These are phyloP conservation scores for Chrysolina americana DNA, from an alignment of 2,888 invertebrate species.

Conservation along the genomic window DNA sequence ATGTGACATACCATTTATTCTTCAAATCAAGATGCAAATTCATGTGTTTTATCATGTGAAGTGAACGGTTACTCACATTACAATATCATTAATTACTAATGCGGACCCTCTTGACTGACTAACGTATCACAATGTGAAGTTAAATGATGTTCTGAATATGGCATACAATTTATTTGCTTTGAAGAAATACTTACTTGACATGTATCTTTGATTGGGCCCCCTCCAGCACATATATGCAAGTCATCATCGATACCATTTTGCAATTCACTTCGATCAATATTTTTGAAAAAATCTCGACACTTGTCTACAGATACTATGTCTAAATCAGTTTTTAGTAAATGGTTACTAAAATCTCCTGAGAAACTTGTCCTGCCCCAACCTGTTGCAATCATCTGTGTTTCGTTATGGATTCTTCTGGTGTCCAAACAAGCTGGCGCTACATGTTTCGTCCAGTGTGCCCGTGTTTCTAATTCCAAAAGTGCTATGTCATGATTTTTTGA, in stretches of 20 bases:
- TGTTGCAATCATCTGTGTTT: slow-evolving; percentile 63
- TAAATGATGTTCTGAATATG: too few species aligned
- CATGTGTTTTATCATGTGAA: too few species aligned
- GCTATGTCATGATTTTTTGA: slow-evolving; percentile 71
- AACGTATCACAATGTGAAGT: too few species aligned
- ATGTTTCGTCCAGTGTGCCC: slow-evolving; percentile 63
- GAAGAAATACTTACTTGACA: slow-evolving; percentile 68
- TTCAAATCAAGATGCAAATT: too few species aligned
- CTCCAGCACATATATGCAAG: slow-evolving; percentile 73
- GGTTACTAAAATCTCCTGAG: slow-evolving; percentile 24
- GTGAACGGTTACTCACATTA: too few species aligned
- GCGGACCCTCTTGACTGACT: too few species aligned
- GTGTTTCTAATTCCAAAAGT: slow-evolving; percentile 65
- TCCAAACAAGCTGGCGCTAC: slow-evolving; percentile 70
- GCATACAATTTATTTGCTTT: too few species aligned
- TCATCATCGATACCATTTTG: slow-evolving; percentile 68
- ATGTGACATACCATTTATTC: too few species aligned
- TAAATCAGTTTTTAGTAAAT: slow-evolving; percentile 19
- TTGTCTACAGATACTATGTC: neutral
- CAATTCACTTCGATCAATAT: neutral
- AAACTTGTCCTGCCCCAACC: slow-evolving; percentile 29
- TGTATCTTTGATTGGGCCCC: slow-evolving; percentile 70
- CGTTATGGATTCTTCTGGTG: slow-evolving; percentile 38
- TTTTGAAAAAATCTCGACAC: slow-evolving; percentile 49
- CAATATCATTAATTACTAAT: too few species aligned